phyloP scores from a whole-genome alignment of 2,113 vertebrate species.

The Scolopax mira region DNA sequence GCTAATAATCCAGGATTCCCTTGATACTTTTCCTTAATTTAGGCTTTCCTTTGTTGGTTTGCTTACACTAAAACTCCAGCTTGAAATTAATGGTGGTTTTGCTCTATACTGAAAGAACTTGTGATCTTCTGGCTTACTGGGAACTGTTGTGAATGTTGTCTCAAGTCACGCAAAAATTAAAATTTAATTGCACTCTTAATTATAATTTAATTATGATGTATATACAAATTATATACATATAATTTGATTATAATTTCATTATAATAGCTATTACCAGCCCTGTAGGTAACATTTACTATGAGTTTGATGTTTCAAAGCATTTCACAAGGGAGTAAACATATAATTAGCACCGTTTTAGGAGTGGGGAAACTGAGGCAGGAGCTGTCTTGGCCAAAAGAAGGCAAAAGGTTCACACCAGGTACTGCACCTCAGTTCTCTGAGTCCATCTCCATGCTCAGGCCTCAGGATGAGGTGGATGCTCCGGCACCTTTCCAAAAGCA shows the following conservation, averaged over 20 bases:
- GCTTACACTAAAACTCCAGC: background rate
- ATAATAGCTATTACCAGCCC: background rate
- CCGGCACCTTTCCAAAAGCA: background rate
- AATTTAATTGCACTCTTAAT: background rate
- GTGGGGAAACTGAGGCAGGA: conserved; percentile 21
- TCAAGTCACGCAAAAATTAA: background rate
- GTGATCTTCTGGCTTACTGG: background rate
- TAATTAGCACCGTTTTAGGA: conserved; percentile 5
- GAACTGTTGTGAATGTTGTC: background rate
- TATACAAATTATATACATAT: background rate
- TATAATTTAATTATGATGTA: background rate
- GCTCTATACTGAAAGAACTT: background rate
- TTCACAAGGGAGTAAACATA: background rate
- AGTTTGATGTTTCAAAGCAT: background rate
- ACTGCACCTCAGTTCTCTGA: background rate
- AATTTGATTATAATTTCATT: conserved; percentile 20
- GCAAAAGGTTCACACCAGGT: background rate
- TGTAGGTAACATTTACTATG: background rate
- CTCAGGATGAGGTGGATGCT: background rate
- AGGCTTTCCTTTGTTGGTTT: background rate
- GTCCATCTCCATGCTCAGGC: background rate
- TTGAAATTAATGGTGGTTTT: background rate
- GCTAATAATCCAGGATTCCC: background rate
- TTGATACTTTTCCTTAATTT: background rate
- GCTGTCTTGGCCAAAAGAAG: background rate